Base-by-base conservation (phyloP, 2,797 vertebrate genomes). In the Syngnathus acus region DNA sequence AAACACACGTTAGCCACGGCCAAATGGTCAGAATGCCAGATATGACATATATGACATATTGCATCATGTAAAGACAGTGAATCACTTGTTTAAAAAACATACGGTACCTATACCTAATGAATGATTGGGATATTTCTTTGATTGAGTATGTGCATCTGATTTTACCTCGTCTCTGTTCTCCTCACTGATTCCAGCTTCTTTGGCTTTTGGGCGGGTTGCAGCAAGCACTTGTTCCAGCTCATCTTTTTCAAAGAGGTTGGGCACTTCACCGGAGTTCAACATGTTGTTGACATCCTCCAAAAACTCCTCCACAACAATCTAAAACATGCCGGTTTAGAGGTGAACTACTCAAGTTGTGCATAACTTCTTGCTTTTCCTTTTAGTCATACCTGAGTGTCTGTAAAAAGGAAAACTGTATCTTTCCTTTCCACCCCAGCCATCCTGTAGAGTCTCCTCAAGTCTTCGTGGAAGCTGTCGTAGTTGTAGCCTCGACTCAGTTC, bases 391-490 rank as follows among this genome's bases (percentile, higher is more conserved):
- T 96, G 94, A 38, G 92, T 94, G 70, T 96, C 94, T 0, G 94
- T 94, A 82, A 96, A 95, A 67, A 96, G 94, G 77, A 96, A 95
- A 68, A 95, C 93, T 87, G 91, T 93, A 74, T 95, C 86, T 75
- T 87, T 92, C 73, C 90, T 92, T 39, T 94, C 91, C 9, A 94
- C 79, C 0, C 93, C 94, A 10, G 93, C 93, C 92, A 94, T 88
- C 84, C 84, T 95, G 78, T 91, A 95, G 8, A 96, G 82, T 69
- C 85, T 93, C 55, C 94, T 90, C 68, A 96, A 83, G 81, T 96
- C 94, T n/a, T 95, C 94, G 0, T 94, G 94, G 71, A 96, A 96
- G 71, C 78, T 90, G 5, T 93, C 93, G 48, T 95, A 94, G 85
- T 89, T 93, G 74, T 95, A 95, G 19, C 93, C 94, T 19, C 92